Conservation (phyloP, 2,113 vertebrate species). For the Pteruthius melanotis region DNA sequence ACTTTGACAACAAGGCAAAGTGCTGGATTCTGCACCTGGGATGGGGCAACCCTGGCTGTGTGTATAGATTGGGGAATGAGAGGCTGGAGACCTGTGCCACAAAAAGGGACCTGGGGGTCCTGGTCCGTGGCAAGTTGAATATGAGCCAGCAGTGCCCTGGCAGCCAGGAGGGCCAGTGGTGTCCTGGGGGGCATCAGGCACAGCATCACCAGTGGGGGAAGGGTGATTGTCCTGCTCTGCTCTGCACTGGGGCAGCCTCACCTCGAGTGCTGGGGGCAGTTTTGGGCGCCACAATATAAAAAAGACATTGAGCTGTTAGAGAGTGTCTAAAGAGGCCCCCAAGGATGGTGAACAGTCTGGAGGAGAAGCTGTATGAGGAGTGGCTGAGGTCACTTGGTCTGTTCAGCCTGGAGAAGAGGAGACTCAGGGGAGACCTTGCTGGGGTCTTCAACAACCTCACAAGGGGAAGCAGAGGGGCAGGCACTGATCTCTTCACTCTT, state of each 20-base stretch:
- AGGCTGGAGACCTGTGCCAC: rapidly evolving
- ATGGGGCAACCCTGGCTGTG: neutral
- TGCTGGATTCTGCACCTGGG: neutral
- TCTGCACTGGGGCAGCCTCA: rapidly evolving
- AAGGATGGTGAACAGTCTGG: neutral
- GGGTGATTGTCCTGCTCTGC: neutral
- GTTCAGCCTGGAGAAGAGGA: neutral
- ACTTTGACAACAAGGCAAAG: neutral
- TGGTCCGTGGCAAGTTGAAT: neutral
- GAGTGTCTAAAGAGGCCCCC: rapidly evolving
- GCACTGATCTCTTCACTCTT: neutral
- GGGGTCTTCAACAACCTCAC: neutral
- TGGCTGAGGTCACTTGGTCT: neutral
- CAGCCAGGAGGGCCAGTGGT: neutral
- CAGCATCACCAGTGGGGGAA: rapidly evolving
- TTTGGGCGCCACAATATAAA: neutral
- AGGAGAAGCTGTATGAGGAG: rapidly evolving
- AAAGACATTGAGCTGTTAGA: neutral
- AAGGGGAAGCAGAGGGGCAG: neutral
- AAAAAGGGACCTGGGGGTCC: neutral
- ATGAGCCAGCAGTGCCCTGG: neutral
- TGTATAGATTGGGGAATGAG: neutral
- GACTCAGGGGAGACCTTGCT: neutral
- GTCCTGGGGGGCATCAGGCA: neutral
- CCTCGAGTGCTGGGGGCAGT: rapidly evolving